phyloP scores from a whole-genome alignment of 2,797 vertebrate species.

The Choloepus didactylus region DNA sequence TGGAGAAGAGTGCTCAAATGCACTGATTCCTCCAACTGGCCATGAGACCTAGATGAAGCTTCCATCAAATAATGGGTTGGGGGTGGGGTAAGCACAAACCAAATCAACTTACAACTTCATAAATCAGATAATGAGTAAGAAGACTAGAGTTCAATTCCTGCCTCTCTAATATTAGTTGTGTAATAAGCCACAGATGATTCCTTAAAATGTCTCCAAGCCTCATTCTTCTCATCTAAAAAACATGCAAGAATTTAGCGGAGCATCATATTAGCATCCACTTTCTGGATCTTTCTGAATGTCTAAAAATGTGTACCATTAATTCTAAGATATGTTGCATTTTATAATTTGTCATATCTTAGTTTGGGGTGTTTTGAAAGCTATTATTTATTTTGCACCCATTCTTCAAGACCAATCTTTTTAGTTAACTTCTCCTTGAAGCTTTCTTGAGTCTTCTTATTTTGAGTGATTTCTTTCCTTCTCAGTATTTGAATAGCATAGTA shows the following conservation, averaged over 20 bases:
- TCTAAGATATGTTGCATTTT: not conserved
- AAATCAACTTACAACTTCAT: not conserved
- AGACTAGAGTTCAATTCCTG: not conserved
- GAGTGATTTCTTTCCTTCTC: not conserved
- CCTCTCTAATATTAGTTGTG: not conserved
- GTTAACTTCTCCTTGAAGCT: not conserved
- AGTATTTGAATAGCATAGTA: not conserved
- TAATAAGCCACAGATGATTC: not conserved
- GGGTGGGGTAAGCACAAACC: not conserved
- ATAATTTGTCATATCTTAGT: not conserved
- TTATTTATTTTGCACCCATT: not conserved
- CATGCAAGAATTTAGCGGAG: not conserved
- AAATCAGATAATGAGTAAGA: not conserved
- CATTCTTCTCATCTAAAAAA: not conserved
- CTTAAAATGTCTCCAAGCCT: not conserved
- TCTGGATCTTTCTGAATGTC: not conserved
- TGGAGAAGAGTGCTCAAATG: not conserved
- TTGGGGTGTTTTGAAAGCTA: not conserved
- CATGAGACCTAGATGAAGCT: not conserved
- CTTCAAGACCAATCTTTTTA: not conserved
- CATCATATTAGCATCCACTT: not conserved
- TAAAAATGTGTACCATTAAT: not conserved
- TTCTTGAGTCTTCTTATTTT: not conserved
- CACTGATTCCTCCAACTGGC: not conserved
- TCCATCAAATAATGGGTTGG: not conserved